Evolutionary conservation across 2,113 vertebrate species (phyloP).

Genomic region (Heterocephalus glaber): DNA sequence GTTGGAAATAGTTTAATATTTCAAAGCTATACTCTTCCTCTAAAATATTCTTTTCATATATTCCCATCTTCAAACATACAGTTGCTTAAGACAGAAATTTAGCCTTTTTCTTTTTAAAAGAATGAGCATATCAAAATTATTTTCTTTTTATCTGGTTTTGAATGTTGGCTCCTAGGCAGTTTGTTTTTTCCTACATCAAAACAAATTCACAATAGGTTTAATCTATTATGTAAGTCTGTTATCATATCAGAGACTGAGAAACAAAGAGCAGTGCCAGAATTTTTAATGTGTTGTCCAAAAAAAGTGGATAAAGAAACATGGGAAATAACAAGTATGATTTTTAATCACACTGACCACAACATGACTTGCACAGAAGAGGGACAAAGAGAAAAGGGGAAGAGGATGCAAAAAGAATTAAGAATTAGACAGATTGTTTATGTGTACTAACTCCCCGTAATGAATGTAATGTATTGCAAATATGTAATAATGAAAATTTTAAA

Average conservation of each 20-base stretch:
- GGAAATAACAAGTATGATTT: background rate
- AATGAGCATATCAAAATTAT: background rate
- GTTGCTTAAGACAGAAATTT: background rate
- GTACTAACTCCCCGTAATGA: background rate
- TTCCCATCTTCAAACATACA: background rate
- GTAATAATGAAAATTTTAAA: background rate
- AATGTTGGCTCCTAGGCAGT: background rate
- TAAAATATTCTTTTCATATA: background rate
- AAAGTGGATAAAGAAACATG: background rate
- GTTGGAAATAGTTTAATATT: background rate
- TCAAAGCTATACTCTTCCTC: background rate
- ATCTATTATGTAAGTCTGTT: background rate
- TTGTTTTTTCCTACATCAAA: background rate
- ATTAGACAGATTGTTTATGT: too few relatives aligned
- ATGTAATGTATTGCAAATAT: rapidly evolving
- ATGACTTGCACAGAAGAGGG: background rate
- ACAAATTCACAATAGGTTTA: background rate
- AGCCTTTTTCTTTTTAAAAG: background rate
- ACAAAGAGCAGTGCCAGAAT: background rate
- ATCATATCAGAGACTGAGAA: background rate
- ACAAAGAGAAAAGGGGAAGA: background rate
- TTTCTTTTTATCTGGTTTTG: background rate
- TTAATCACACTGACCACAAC: background rate
- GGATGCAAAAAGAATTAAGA: background rate
- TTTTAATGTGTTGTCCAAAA: background rate